Base-by-base conservation (phyloP, 2,888 invertebrate species). In the Apodemia hepburni region DNA sequence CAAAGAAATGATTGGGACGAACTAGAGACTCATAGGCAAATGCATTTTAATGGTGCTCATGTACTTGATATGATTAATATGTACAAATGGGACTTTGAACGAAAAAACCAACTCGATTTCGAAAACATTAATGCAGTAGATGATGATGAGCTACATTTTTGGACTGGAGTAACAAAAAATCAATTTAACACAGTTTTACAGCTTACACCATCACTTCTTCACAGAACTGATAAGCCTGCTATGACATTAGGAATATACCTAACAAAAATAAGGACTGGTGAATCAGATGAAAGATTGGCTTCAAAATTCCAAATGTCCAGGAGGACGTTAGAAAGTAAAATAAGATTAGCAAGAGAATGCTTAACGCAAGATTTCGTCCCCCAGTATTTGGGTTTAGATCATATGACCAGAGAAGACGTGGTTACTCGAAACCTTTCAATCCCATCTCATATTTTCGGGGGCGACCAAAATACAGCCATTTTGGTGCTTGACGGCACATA, bases 401-500 rank as follows among this genome's bases (percentile, higher is more conserved):
- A 42, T 15, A 42, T 42, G 15, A 42, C 42, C 15, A 42, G 42
- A 42, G 42, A 42, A 42, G 42, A 42, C 11, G 8, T 42, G 11
- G 11, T 5, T 11, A 9, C 8, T 4, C 11, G 42, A 42, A 65
- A 65, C 42, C 29, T 63, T 18, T 18, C 27, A 54, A 58, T 65
- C 51, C 65, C 65, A 22, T 49, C 54, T 17, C 29, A 59, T 57
- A 58, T 29, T 29, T 66, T 60, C 62, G 63, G 59, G 59, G 61
- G 61, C n/a, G 54, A 18, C 12, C 59, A 61, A n/a, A 38, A 49
- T 57, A 38, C 59, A 54, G 59, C 59, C 11, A 65, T 65, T 58
- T 29, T 62, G 12, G 60, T 65, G 12, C 58, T n/a, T 9, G 61
- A 66, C 38, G 66, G 66, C 38, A 64, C 66, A 49, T 66, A 66